A percentile compares a stretch with the other conserved stretches of the same genome.
Conservation (phyloP, 2,888 invertebrate genomes). For the Hedya salicella region DNA sequence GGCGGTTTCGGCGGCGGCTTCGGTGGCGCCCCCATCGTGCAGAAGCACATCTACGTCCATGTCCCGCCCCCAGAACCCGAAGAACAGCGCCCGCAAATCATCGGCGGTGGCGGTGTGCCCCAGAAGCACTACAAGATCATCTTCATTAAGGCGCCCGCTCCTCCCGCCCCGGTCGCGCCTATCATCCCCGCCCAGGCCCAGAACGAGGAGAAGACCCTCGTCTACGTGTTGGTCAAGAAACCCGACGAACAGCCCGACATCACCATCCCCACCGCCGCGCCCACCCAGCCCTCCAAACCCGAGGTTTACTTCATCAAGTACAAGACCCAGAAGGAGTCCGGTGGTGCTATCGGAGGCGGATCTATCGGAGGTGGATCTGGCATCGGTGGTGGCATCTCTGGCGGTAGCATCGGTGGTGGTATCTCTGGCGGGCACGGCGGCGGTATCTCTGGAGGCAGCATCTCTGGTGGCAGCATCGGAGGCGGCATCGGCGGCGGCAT, state of each 20-base stretch:
- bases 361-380: conserved; percentile 59
- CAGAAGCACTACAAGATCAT: conserved; percentile 94
- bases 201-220: conserved; percentile 92
- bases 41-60: conserved; percentile 93
- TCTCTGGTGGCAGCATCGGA: conserved; percentile 52
- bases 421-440: conserved; percentile 53
- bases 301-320: conserved; percentile 94
- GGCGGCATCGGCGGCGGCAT: conserved; percentile 56
- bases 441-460: conserved; percentile 55
- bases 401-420: conserved; percentile 45
- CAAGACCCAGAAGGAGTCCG: conserved; percentile 88
- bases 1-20: conserved; percentile 72
- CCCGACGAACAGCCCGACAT: conserved; percentile 93
- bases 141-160: conserved; percentile 93
- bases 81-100: conserved; percentile 87
- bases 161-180: conserved; percentile 90
- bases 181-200: conserved; percentile 90
- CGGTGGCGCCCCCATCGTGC: conserved; percentile 86
- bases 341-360: conserved; percentile 59
- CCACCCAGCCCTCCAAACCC: conserved; percentile 91
- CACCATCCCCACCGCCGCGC: conserved; percentile 89
- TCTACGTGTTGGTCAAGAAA: conserved; percentile 93
- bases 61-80: conserved; percentile 93
- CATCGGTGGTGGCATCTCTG: conserved; percentile 49
- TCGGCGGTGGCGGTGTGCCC: conserved; percentile 86